These are phyloP conservation scores for Halcyon smyrnensis DNA, from an alignment of 2,797 vertebrate species.

Conservation along the genomic window DNA sequence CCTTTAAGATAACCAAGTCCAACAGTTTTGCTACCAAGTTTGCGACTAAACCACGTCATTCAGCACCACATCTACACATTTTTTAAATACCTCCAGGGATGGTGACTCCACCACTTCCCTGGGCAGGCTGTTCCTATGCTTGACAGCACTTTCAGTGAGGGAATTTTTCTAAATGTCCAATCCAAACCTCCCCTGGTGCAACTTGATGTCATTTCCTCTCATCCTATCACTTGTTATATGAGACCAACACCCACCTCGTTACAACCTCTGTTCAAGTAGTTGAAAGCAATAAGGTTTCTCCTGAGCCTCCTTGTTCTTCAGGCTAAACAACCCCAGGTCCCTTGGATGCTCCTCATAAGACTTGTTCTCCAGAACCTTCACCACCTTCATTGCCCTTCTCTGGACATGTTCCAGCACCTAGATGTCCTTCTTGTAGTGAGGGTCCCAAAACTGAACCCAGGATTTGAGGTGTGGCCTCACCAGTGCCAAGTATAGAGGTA, in stretches of 20 bases:
- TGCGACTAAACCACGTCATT: background rate
- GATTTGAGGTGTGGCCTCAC: fast-evolving
- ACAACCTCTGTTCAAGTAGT: too few relatives aligned
- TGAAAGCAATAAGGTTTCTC: too few relatives aligned
- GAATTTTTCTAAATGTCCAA: background rate
- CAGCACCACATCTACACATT: fast-evolving
- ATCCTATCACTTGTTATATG: background rate
- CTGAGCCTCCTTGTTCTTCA: too few relatives aligned
- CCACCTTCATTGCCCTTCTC: too few relatives aligned
- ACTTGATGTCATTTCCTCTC: fast-evolving
- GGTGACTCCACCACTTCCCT: background rate
- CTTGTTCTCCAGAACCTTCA: too few relatives aligned
- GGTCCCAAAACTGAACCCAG: background rate
- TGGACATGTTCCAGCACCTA: too few relatives aligned
- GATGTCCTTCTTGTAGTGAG: too few relatives aligned
- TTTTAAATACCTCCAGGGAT: background rate
- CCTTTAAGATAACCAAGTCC: background rate
- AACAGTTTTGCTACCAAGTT: background rate
- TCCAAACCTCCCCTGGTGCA: background rate
- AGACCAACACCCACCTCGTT: too few relatives aligned
- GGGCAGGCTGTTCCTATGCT: fast-evolving
- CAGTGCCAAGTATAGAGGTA: background rate
- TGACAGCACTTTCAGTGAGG: fast-evolving
- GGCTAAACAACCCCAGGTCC: too few relatives aligned
- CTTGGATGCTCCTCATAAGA: too few relatives aligned